These are phyloP conservation scores for Acanthopagrus latus DNA, from an alignment of 2,797 vertebrate species.

Conservation along the genomic window DNA sequence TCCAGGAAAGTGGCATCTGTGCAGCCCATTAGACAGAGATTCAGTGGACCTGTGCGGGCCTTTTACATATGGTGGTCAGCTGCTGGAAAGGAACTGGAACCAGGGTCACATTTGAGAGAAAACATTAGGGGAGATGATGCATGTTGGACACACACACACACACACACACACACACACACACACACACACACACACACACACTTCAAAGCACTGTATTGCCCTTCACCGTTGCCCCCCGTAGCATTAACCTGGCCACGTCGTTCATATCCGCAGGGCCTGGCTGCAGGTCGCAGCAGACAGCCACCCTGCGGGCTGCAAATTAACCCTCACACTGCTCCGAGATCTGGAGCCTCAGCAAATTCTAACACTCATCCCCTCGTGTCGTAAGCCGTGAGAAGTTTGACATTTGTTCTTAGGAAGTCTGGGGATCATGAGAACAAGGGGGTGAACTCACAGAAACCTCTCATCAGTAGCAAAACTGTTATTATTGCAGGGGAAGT, in stretches of 20 bases:
- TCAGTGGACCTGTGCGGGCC: conserved; percentile 67
- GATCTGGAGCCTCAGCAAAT: conserved; percentile 37
- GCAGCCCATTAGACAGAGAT: conserved; percentile 76
- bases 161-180: conserved; percentile 13
- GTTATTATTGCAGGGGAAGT: conserved; percentile 41
- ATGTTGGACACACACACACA: conserved; percentile 44
- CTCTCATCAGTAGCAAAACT: conserved; percentile 44
- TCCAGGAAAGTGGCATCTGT: conserved; percentile 84
- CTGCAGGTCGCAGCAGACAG: conserved; percentile 40
- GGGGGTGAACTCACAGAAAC: conserved; percentile 16
- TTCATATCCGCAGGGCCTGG: conserved; percentile 41
- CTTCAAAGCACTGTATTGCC: conserved; percentile 46
- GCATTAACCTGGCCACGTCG: conserved; percentile 22
- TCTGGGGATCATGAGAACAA: conserved; percentile 26
- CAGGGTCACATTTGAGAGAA: conserved; percentile 71
- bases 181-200: conserved; percentile 30
- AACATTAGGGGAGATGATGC: conserved; percentile 63
- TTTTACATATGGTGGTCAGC: conserved; percentile 80
- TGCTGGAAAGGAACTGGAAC: conserved; percentile 72
- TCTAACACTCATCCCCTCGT: conserved; percentile 24
- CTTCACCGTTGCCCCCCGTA: conserved; percentile 44
- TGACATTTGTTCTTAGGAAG: conserved; percentile 39
- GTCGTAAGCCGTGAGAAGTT: conserved; percentile 37
- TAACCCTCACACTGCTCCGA: conserved; percentile 29
- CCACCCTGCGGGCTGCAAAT: conserved; percentile 28